phyloP scores from a whole-genome alignment of 1,140 invertebrate genomes.

The Orchestia grillus region DNA sequence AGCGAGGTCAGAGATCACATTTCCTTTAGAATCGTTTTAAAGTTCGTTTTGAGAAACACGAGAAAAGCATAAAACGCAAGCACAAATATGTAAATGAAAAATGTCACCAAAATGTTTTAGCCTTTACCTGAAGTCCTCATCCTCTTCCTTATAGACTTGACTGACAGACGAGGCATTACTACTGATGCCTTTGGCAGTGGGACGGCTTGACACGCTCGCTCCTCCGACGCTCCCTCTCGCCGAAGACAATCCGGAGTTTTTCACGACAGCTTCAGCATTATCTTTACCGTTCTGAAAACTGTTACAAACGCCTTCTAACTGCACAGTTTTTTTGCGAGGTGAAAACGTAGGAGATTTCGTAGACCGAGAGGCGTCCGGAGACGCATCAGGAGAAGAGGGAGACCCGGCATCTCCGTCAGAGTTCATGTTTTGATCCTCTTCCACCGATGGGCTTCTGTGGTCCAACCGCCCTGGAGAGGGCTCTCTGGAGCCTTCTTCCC shows the following conservation, averaged over 20 bases:
- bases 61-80: neutral
- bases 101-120: neutral
- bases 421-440: neutral
- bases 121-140: conserved; percentile 7
- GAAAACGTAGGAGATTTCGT: neutral
- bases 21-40: neutral
- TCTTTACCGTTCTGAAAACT: neutral
- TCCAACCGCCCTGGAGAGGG: neutral
- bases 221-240: neutral
- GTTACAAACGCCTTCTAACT: neutral
- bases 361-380: conserved; percentile 27
- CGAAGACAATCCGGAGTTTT: neutral
- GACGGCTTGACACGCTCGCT: neutral
- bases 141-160: conserved; percentile 41
- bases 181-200: neutral
- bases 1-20: neutral
- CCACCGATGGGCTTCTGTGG: neutral
- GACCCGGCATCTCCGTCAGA: conserved; percentile 5
- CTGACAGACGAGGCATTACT: conserved; percentile 8
- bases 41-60: neutral
- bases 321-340: neutral
- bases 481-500: conserved; percentile 68
- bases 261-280: neutral
- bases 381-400: neutral
- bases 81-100: neutral